phyloP scores from a whole-genome alignment of 2,797 vertebrate genomes.

The Enteromius paludinosus region DNA sequence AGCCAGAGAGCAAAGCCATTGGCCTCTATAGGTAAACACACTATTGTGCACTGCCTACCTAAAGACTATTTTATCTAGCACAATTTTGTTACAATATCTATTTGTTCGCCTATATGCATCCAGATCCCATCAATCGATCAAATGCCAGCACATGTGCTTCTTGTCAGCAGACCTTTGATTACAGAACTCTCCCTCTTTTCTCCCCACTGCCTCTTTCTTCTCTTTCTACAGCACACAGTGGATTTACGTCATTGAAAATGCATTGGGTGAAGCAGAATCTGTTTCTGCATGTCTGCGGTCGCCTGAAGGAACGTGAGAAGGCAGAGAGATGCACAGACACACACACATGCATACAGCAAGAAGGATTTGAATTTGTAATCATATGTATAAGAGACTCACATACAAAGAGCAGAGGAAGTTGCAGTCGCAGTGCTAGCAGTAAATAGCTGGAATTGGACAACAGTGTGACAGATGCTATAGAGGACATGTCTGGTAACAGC shows the following conservation, averaged over 20 bases:
- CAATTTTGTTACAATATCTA: background rate
- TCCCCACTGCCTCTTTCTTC: background rate
- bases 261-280: slow-evolving; percentile 45
- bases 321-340: slow-evolving; percentile 19
- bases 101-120: slow-evolving; percentile 1
- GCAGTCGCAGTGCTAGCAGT: background rate
- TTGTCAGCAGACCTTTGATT: slow-evolving; percentile 36
- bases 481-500: slow-evolving; percentile 5
- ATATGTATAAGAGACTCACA: slow-evolving; percentile 42
- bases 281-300: slow-evolving; percentile 44
- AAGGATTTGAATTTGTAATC: slow-evolving; percentile 46
- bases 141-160: slow-evolving; percentile 8
- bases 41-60: background rate
- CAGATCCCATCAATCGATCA: slow-evolving; percentile 22
- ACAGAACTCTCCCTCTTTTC: slow-evolving; percentile 16
- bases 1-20: background rate
- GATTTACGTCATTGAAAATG: slow-evolving; percentile 48
- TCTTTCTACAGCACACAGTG: slow-evolving; percentile 24
- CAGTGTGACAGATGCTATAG: background rate
- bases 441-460: slow-evolving; percentile 31
- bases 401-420: slow-evolving; percentile 42
- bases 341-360: slow-evolving; percentile 22
- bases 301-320: slow-evolving; percentile 40
- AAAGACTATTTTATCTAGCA: background rate
- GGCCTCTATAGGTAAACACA: background rate